Base-by-base conservation (phyloP, 1,140 invertebrate genomes). In the Psilanteris sp. region DNA sequence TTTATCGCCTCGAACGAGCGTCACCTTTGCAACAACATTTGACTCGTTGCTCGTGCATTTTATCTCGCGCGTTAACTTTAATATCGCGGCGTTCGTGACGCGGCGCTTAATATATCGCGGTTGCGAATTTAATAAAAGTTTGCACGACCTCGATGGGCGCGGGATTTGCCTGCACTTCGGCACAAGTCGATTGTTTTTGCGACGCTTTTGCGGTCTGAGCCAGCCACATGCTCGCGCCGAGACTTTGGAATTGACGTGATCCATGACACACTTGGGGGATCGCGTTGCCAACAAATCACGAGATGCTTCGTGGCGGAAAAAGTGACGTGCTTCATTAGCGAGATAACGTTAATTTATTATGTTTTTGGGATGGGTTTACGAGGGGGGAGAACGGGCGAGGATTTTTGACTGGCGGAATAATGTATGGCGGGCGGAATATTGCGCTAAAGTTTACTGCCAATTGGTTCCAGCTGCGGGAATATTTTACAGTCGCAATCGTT, bases 221-320 rank as follows among this genome's bases (percentile, higher is more conserved):
- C 15, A 16, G 32, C 6, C 24, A 55, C 18, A 39, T 43, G 50
- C 20, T 34, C 64, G 67, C 72, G 61, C 61, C 34, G 36, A 59
- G 55, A 78, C 61, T 73, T 79, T 67, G 62, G 37, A 77, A 68
- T 71, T 64, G 62, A 74, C 24, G 46, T 54, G 76, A 78, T 74
- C 76, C 76, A 39, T 78, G 79, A 77, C 79, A 77, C 22, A 77
- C 64, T 80, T 78, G 72, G 27, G 29, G 26, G 36, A 77, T 79
- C 75, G 41, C 29, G 16, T 75, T 74, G 73, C 64, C 16, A 11
- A 36, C 31, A 29, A 55, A 46, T 54, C 32, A 46, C 50, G 20
- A 29, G 50, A 66, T 61, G 32, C 39, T 36, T 15, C 3, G 46
- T 5, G 14, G 31, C n/a, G 46, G 16, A 71, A 79, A 71, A 79